phyloP scores from a whole-genome alignment of 2,888 invertebrate genomes.

The Cremastobaeus sp. region DNA sequence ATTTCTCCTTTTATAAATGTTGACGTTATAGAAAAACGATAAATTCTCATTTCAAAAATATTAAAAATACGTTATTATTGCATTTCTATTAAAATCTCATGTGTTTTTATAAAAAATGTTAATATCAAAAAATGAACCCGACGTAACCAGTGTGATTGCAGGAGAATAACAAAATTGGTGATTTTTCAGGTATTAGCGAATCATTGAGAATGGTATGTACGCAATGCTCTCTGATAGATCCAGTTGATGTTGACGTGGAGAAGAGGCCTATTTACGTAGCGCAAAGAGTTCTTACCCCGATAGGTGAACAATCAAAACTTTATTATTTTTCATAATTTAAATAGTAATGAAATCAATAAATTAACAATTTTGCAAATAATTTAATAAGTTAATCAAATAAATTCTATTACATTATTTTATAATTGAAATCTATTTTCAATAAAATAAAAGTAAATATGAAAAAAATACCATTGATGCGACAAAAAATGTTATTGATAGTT shows the following conservation, averaged over 20 bases:
- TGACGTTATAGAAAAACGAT: too few relatives aligned
- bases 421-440: not conserved
- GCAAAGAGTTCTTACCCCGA: constrained; percentile 87
- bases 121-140: not conserved
- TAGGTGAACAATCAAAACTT: too few relatives aligned
- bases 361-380: too few relatives aligned
- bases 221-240: constrained; percentile 83
- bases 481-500: too few relatives aligned
- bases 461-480: too few relatives aligned
- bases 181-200: constrained; percentile 71
- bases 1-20: too few relatives aligned
- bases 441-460: too few relatives aligned
- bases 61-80: too few relatives aligned
- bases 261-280: constrained; percentile 86
- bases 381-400: not conserved
- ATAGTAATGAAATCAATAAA: too few relatives aligned
- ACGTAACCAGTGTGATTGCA: not conserved
- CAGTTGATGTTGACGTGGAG: constrained; percentile 86
- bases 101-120: not conserved
- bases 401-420: not conserved
- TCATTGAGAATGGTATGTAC: constrained; percentile 80
- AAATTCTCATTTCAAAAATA: too few relatives aligned
- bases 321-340: too few relatives aligned
- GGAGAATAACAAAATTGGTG: not conserved
- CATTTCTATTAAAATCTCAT: too few relatives aligned